phyloP scores from a whole-genome alignment of 2,113 vertebrate species.

The Edolisoma coerulescens region DNA sequence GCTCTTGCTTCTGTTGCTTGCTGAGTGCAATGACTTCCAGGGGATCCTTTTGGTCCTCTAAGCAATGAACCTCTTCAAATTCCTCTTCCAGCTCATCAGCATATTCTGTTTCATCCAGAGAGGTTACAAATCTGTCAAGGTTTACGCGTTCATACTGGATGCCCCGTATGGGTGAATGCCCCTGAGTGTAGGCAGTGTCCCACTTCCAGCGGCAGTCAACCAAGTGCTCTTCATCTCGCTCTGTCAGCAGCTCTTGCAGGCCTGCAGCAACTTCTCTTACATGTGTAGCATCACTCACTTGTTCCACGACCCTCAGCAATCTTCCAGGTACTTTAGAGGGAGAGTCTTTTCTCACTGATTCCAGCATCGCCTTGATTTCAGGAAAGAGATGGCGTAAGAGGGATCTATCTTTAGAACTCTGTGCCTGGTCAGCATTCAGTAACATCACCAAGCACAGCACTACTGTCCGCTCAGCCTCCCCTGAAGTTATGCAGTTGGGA shows the following conservation, averaged over 20 bases:
- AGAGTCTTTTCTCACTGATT: not conserved
- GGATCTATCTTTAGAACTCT: conserved; percentile 6
- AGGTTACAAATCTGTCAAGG: conserved; percentile 54
- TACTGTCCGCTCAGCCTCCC: conserved; percentile 75
- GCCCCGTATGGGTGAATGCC: conserved; percentile 38
- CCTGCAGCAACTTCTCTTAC: conserved; percentile 53
- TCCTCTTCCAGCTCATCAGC: conserved; percentile 28
- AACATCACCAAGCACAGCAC: conserved; percentile 79
- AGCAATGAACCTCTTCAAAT: conserved; percentile 22
- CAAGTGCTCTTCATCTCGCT: conserved; percentile 71
- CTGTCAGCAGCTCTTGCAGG: conserved; percentile 69
- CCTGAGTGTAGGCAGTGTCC: conserved; percentile 56
- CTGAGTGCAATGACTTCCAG: conserved; percentile 66
- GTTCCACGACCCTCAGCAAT: conserved; percentile 48
- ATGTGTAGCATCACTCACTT: not conserved
- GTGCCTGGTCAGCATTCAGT: conserved; percentile 66
- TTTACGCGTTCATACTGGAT: conserved; percentile 67
- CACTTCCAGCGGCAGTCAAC: conserved; percentile 78
- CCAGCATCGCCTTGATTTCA: conserved; percentile 17
- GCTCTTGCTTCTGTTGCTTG: conserved; percentile 66
- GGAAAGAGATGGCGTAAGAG: conserved; percentile 43
- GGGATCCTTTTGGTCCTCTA: conserved; percentile 67
- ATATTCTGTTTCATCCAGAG: not conserved
- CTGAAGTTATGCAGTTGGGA: conserved; percentile 53
- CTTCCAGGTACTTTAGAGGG: conserved; percentile 65